phyloP scores from a whole-genome alignment of 2,888 invertebrate genomes.

The Mythimna loreyi region DNA sequence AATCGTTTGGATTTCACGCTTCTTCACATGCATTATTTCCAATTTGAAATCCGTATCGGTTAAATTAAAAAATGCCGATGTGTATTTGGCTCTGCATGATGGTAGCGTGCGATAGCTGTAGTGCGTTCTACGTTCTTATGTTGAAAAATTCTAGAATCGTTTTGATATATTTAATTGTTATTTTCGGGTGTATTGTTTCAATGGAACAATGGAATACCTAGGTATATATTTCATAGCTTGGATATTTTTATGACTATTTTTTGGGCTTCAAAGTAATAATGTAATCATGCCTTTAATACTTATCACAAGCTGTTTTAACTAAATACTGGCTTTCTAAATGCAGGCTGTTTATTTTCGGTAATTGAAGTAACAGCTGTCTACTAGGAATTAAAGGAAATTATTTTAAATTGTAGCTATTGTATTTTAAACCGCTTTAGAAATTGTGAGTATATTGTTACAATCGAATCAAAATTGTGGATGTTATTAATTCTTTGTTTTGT shows the following conservation, averaged over 20 bases:
- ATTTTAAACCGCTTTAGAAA: not conserved
- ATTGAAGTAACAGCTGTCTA: slow-evolving; percentile 22
- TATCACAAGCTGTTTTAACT: no score
- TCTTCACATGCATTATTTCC: slow-evolving; percentile 42
- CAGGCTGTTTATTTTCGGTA: no score
- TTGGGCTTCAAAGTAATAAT: not conserved
- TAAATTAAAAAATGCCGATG: slow-evolving; percentile 61
- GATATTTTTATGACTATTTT: not conserved
- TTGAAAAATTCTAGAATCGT: not conserved
- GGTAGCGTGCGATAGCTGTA: slow-evolving; percentile 17
- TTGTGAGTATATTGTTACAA: not conserved
- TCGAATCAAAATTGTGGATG: not conserved
- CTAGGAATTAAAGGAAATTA: not conserved
- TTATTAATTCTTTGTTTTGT: not conserved
- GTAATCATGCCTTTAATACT: not conserved
- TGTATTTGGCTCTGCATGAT: slow-evolving; percentile 14
- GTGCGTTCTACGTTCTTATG: not conserved
- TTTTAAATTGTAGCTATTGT: slow-evolving; percentile 2
- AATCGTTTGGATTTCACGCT: slow-evolving; percentile 60
- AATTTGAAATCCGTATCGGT: slow-evolving; percentile 45
- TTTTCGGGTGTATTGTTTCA: slow-evolving; percentile 2
- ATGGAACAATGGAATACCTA: not conserved
- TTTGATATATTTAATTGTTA: slow-evolving; percentile 1
- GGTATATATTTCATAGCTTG: not conserved
- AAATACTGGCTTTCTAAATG: no score